These are phyloP conservation scores for Syngnathus scovelli DNA, from an alignment of 2,113 vertebrate species.

Conservation along the genomic window DNA sequence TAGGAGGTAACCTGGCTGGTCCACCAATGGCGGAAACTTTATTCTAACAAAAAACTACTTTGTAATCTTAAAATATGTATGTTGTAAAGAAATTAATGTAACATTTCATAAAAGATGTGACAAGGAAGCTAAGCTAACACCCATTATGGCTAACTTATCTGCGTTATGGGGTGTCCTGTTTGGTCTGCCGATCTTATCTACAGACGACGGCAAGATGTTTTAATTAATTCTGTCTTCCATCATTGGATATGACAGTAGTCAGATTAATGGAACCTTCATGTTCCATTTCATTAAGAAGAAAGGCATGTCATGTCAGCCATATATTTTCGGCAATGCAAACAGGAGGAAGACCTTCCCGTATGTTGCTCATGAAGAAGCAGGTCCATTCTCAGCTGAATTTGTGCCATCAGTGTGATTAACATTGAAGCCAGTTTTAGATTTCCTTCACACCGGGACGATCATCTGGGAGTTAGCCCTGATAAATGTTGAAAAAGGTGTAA, in stretches of 20 bases:
- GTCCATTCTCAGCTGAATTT: not conserved
- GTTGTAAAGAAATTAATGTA: not conserved
- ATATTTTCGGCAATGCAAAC: not conserved
- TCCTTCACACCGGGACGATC: not conserved
- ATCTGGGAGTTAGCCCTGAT: not conserved
- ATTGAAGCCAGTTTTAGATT: not conserved
- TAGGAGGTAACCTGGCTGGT: no score
- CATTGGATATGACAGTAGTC: not conserved
- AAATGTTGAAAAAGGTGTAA: conserved; percentile 8
- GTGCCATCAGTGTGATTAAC: not conserved
- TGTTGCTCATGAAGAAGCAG: not conserved
- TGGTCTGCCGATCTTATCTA: not conserved
- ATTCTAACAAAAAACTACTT: not conserved
- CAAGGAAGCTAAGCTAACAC: not conserved
- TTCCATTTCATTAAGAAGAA: not conserved
- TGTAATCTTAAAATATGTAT: no score
- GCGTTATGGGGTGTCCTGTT: not conserved
- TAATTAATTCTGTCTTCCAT: not conserved
- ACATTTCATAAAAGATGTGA: not conserved
- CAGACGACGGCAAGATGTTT: not conserved
- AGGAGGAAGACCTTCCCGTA: not conserved
- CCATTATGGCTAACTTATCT: not conserved
- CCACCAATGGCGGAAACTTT: not conserved
- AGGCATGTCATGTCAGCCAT: not conserved
- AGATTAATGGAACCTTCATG: not conserved